These are phyloP conservation scores for Conger conger DNA, from an alignment of 2,113 vertebrate species.

Conservation along the genomic window DNA sequence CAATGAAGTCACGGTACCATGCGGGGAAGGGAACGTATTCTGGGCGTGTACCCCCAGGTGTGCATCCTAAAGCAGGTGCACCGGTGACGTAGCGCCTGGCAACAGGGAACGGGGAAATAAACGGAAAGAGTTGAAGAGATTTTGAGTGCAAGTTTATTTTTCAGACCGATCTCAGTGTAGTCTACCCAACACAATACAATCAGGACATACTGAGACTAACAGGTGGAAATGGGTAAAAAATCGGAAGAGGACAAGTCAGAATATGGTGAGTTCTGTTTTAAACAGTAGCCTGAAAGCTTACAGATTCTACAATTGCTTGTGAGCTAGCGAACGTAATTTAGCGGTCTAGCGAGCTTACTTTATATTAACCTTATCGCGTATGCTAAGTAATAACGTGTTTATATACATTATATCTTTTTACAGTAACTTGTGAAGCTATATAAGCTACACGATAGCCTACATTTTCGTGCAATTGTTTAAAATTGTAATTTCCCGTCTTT, in stretches of 20 bases:
- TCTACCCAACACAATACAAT: not conserved
- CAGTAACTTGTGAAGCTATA: not conserved
- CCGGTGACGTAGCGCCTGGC: conserved; percentile 47
- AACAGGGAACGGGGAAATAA: conserved; percentile 23
- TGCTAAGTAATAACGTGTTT: not conserved
- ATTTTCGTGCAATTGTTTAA: not conserved
- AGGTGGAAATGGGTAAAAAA: conserved; percentile 56
- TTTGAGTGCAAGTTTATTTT: conserved; percentile 34
- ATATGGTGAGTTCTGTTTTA: conserved; percentile 62
- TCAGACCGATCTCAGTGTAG: not conserved
- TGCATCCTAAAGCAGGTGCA: conserved; percentile 46
- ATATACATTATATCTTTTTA: not conserved
- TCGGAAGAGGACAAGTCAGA: conserved; percentile 46
- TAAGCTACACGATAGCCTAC: not conserved
- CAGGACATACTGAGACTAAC: not conserved
- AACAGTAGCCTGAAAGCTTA: not conserved
- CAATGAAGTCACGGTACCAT: not conserved
- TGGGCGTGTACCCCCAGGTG: conserved; percentile 33
- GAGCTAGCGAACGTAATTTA: not conserved
- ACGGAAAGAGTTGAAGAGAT: conserved; percentile 48
- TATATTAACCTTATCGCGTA: not conserved
- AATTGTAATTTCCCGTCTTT: not conserved
- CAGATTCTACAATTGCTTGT: not conserved
- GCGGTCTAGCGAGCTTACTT: not conserved
- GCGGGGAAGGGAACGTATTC: not conserved